Base-by-base conservation (phyloP, 2,797 vertebrate genomes). In the Muraenolepis orangiensis region DNA sequence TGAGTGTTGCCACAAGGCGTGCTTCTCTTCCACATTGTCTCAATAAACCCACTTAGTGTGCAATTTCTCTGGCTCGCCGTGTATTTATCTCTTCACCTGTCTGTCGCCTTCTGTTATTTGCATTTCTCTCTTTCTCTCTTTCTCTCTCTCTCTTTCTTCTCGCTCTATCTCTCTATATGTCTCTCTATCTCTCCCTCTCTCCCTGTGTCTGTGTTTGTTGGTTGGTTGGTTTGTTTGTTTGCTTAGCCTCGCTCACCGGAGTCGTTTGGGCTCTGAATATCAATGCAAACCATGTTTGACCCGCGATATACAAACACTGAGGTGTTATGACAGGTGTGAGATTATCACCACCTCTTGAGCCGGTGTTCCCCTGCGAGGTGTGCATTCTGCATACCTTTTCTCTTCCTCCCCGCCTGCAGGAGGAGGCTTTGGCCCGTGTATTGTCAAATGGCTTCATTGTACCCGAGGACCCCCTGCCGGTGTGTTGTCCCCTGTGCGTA, bases 291-390 rank as follows among this genome's bases (percentile, higher is more conserved):
- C 61, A 34, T 74, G 71, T 83, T 79, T 80, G 80, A 84, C 74
- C 71, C 74, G 73, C 11, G 61, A 72, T 66, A 75, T 61, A 77
- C 68, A 31, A 76, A 82, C 77, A 11, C 82, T 84, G 72, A 89
- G 81, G 73, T 80, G 83, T 79, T 71, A 30, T 84, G 89, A 85
- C 89, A 89, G 85, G 89, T 88, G 90, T 87, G 87, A 90, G 86
- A 87, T 85, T 87, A 83, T 84, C 84, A 90, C 86, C 74, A 74
- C 77, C 80, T 84, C 70, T 78, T 57, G 66, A 14, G 29, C 66
- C 29, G 78, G 34, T 79, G 73, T 88, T 79, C 85, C 11, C n/a
- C 12, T 28, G 32, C 23, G 36, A 10, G 69, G 4, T 18, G 13
- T 32, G 68, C 29, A 12, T 12, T 18, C 16, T 67, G 74, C 73